Evolutionary conservation across 2,888 invertebrate species (phyloP).

Genomic region (Cephus sareptanus): DNA sequence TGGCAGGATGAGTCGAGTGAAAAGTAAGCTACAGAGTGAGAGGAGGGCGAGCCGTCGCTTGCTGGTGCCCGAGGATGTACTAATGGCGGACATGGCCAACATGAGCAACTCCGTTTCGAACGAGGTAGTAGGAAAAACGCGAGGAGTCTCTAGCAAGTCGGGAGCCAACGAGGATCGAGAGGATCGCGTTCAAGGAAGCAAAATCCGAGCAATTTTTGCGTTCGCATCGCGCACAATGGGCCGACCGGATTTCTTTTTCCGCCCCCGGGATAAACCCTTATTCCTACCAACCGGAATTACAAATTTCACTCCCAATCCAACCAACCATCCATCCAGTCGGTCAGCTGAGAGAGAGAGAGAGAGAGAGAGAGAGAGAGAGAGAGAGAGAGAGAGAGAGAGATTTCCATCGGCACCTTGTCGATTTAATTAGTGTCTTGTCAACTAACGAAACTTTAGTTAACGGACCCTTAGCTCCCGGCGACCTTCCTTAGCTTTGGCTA

Average conservation of each 20-base stretch:
- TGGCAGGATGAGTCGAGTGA: slow-evolving; percentile 38
- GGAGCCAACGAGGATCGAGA: background rate
- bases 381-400: no score
- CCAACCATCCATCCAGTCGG: no score
- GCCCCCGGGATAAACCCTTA: slow-evolving; percentile 37
- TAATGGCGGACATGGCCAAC: background rate
- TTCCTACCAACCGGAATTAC: slow-evolving; percentile 58
- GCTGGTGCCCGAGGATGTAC: background rate
- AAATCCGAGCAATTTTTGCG: slow-evolving; percentile 49
- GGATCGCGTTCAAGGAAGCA: slow-evolving; percentile 32
- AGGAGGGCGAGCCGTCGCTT: slow-evolving; percentile 28
- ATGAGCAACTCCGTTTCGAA: no score
- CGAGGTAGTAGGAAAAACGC: no score
- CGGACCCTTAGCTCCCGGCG: no score
- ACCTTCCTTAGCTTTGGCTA: no score
- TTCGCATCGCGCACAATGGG: slow-evolving; percentile 53
- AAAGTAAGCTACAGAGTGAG: slow-evolving; percentile 25
- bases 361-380: no score
- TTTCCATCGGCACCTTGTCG: no score
- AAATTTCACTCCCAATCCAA: slow-evolving; percentile 49
- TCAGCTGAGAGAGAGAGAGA: no score
- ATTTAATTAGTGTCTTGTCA: no score
- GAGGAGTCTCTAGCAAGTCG: background rate
- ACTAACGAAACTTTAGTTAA: no score
- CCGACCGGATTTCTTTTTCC: slow-evolving; percentile 56